Conservation (phyloP, 1,140 invertebrate species). For the Cotesia chilonis region DNA sequence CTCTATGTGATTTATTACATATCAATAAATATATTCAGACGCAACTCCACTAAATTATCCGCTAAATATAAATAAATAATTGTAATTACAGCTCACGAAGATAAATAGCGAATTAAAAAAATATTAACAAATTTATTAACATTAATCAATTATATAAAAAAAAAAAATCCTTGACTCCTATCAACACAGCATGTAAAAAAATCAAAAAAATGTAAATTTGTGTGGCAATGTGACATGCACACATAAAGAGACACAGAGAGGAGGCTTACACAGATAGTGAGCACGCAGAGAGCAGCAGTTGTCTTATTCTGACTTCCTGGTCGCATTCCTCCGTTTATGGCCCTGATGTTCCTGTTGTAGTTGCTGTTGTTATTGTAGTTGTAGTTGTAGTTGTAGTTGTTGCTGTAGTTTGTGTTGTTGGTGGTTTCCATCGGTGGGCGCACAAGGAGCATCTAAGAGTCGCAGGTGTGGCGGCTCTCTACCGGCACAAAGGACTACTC, state of each 20-base stretch:
- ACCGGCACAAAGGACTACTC: conserved; percentile 19
- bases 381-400: background rate
- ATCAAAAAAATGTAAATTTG: conserved; percentile 20
- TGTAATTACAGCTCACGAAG: too few species aligned
- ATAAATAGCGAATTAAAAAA: too few species aligned
- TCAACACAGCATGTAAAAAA: background rate
- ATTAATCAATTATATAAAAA: too few species aligned
- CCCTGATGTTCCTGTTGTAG: conserved; percentile 10
- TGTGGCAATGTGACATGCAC: conserved; percentile 3
- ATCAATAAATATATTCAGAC: too few species aligned
- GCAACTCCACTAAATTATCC: too few species aligned
- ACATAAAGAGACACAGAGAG: background rate
- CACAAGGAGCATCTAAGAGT: conserved; percentile 4
- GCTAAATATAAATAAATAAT: too few species aligned
- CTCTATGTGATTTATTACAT: too few species aligned
- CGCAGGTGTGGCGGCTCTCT: conserved; percentile 26
- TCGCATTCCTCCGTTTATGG: conserved; percentile 32
- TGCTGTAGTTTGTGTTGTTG: too few species aligned
- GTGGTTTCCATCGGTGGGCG: conserved; percentile 12
- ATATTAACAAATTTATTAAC: too few species aligned
- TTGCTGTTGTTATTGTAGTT: background rate
- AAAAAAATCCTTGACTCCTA: too few species aligned
- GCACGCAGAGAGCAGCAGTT: conserved; percentile 2
- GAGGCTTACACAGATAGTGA: background rate
- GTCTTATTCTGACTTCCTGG: conserved; percentile 25